These are phyloP conservation scores for Eupeodes luniger DNA, from an alignment of 2,888 invertebrate species.

Conservation along the genomic window DNA sequence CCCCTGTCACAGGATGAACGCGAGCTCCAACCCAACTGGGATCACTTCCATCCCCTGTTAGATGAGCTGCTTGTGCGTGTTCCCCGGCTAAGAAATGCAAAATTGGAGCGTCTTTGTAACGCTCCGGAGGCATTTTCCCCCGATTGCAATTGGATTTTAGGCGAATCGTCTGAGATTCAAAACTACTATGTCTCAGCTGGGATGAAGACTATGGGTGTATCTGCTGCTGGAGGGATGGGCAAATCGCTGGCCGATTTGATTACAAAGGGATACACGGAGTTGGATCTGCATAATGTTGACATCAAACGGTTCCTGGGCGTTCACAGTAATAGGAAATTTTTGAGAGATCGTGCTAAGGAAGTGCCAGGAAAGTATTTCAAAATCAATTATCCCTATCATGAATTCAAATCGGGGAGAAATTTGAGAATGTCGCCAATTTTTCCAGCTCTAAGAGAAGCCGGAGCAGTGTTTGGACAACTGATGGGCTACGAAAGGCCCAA, in stretches of 20 bases:
- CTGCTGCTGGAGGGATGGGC: constrained; percentile 97
- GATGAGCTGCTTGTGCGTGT: constrained; percentile 93
- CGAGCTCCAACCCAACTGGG: constrained; percentile 95
- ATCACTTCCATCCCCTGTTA: constrained; percentile 95
- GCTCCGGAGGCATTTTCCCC: constrained; percentile 98
- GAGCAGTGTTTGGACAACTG: constrained; percentile 97
- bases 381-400: constrained; percentile 92
- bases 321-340: constrained; percentile 97
- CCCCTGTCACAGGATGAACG: constrained; percentile 88
- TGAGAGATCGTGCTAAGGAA: constrained; percentile 95
- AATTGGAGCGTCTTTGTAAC: constrained; percentile 92
- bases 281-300: constrained; percentile 95
- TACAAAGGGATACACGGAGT: constrained; percentile 90
- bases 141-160: constrained; percentile 97
- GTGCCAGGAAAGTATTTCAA: constrained; percentile 94
- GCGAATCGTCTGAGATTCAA: constrained; percentile 95
- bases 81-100: constrained; percentile 90
- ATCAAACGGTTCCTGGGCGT: constrained; percentile 95
- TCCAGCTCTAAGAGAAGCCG: constrained; percentile 94
- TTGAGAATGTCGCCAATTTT: constrained; percentile 97
- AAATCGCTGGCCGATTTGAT: constrained; percentile 95
- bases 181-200: constrained; percentile 97
- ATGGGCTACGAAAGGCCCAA: constrained; percentile 99
- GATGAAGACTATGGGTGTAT: constrained; percentile 98
- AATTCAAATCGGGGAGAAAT: constrained; percentile 94